A percentile compares a stretch with the other conserved stretches of the same genome.
Conservation (phyloP, 2,888 invertebrate species). For the Trachelus stipa region DNA sequence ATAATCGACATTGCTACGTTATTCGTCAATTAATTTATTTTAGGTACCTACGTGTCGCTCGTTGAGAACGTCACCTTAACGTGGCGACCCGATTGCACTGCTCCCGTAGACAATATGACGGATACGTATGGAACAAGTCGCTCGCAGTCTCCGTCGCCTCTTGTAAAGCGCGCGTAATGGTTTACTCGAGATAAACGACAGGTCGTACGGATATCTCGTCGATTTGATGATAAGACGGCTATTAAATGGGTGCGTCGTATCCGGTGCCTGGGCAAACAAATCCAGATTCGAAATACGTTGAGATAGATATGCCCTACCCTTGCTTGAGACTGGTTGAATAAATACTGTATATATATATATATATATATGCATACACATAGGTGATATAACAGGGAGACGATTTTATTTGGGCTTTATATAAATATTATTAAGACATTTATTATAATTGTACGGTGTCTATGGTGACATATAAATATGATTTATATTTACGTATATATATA, state of each 20-base stretch:
- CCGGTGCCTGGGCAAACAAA: slow-evolving; percentile 43
- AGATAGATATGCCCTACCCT: neutral
- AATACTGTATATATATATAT: neutral
- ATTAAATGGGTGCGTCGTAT: slow-evolving; percentile 36
- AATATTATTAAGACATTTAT: too few relatives aligned
- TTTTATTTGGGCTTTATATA: neutral
- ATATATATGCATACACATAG: neutral
- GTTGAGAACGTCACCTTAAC: neutral
- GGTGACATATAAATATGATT: too few relatives aligned
- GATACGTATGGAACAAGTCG: neutral
- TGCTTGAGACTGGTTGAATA: neutral
- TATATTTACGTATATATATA: too few relatives aligned
- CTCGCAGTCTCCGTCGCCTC: neutral
- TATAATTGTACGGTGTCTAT: too few relatives aligned
- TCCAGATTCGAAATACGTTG: slow-evolving; percentile 31
- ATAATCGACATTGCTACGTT: neutral
- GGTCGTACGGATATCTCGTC: slow-evolving; percentile 11
- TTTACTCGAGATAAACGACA: slow-evolving; percentile 43
- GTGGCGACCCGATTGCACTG: neutral
- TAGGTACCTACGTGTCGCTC: neutral
- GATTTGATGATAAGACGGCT: slow-evolving; percentile 43
- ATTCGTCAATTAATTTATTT: neutral
- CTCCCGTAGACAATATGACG: neutral
- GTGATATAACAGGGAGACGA: neutral
- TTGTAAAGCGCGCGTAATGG: neutral